A percentile compares a stretch with the other conserved stretches of the same genome.
phyloP scores from a whole-genome alignment of 2,113 vertebrate genomes.

The Tachycineta bicolor region DNA sequence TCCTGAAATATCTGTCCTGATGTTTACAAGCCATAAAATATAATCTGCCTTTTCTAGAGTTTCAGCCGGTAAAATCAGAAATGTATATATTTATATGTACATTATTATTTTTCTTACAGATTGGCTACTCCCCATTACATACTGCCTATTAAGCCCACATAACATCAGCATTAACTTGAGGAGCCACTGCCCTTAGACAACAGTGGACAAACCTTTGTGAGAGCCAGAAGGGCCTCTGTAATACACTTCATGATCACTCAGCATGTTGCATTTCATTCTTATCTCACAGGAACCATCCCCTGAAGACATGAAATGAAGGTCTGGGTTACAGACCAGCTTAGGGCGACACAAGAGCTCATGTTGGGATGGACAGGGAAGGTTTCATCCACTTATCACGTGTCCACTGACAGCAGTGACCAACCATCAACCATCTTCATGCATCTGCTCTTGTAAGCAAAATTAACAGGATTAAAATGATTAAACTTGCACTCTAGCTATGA shows the following conservation, averaged over 20 bases:
- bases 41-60: slow-evolving; percentile 67
- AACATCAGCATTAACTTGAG: not conserved
- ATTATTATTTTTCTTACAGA: not conserved
- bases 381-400: not conserved
- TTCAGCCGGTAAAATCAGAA: slow-evolving; percentile 66
- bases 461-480: not conserved
- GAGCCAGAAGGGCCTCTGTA: not conserved
- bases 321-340: not conserved
- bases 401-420: not conserved
- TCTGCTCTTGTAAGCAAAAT: not conserved
- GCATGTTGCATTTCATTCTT: not conserved
- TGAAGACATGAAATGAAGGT: not conserved
- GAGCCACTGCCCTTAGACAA: not conserved
- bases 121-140: slow-evolving; percentile 16
- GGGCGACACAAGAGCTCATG: rapidly evolving
- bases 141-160: not conserved
- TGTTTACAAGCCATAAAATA: slow-evolving; percentile 74
- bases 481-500: not conserved
- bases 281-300: not conserved
- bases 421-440: not conserved
- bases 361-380: not conserved
- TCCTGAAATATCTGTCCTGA: slow-evolving; percentile 73
- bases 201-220: not conserved
- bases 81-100: not conserved
- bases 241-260: not conserved